Evolutionary conservation across 2,797 vertebrate genomes (phyloP), one percentile per base, ranked within the genome.

Genomic region (Poeciliopsis paucimaculata): DNA sequence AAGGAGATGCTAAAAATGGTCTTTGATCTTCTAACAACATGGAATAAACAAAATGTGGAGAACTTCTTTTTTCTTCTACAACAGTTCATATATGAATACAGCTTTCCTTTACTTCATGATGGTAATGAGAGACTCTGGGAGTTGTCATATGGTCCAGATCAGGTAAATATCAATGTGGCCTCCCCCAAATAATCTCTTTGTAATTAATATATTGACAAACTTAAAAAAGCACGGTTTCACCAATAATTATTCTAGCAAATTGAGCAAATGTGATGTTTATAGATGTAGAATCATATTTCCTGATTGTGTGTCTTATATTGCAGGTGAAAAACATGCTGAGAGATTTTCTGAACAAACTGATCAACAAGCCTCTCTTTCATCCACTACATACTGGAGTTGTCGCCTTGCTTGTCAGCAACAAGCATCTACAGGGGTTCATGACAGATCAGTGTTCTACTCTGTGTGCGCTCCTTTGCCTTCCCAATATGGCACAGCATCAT

Each of bases 1-100:
- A 4, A 28, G 1, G 82, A 75, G 0, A 90, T 90, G 89, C 73
- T 90, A 28, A 5, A 76, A 55, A 84, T 47, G 15, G 86, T 90
- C 31, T 87, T 0, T 80, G 80, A 81, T 28, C 73, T 87, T 51
- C 83, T 84, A 15, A 82, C 72, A 34, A 76, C 49, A 64, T 90
- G 89, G 89, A 82, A 71, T 68, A 12, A 78, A 34, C 82, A 31
- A 79, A 87, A 87, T 77, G 82, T 90, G 70, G 55, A 77, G 10
- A 83, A 84, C 78, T 90, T 90, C 82, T 88, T 88, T 71, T 0
- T n/a, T 1, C 39, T 72, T 70, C 70, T 90, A 13, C 15, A 1
- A 8, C 89, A 90, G 77, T 90, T 90, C 41, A 11, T 5, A 3
- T 0, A 45, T 28, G 41, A 77, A 62, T 88, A 88, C 78, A 23